Base-by-base conservation (phyloP, 2,888 invertebrate species). In the Trichogramma dendrolimi region DNA sequence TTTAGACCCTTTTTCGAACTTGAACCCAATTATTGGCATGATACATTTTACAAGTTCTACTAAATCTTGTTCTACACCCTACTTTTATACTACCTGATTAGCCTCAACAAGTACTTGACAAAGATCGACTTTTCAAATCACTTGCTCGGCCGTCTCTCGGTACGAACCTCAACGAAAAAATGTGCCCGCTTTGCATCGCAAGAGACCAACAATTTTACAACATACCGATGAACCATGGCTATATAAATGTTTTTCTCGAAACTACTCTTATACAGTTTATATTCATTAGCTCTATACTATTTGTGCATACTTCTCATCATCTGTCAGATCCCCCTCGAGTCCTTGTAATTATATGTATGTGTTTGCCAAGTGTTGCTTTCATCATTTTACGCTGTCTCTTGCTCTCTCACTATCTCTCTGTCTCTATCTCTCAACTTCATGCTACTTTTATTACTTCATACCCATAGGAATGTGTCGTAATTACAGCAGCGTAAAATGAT, bases 281-380 rank as follows among this genome's bases (percentile, higher is more conserved):
- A 27, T 27, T 27, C 27, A 27, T 27, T 27, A 27, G 27, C 27
- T 27, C 27, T 27, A 2, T 27, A 27, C 27, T 27, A 27, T 27
- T 27, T 27, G 27, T 27, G 27, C 27, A 27, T 27, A 27, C 27
- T 27, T 27, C 27, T 27, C 27, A 27, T 51, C 38, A 11, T n/a
- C 46, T 46, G 46, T 51, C 51, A 57, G 5, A 54, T 58, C 53
- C 62, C 68, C 67, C 66, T 66, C 68, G 67, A 65, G 69, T 67
- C 67, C 68, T 69, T 69, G 68, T 69, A 64, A 67, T 68, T 67
- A 27, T 27, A 27, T 27, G 27, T 27, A 27, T 27, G 27, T 27
- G 27, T 27, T 27, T 27, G 27, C 27, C 27, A 27, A 27, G 27
- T 27, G 65, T 68, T 55, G 63, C 57, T 68, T 68, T 43, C 7